Base-by-base conservation (phyloP, 1,140 invertebrate genomes). In the Notospermus geniculatus region DNA sequence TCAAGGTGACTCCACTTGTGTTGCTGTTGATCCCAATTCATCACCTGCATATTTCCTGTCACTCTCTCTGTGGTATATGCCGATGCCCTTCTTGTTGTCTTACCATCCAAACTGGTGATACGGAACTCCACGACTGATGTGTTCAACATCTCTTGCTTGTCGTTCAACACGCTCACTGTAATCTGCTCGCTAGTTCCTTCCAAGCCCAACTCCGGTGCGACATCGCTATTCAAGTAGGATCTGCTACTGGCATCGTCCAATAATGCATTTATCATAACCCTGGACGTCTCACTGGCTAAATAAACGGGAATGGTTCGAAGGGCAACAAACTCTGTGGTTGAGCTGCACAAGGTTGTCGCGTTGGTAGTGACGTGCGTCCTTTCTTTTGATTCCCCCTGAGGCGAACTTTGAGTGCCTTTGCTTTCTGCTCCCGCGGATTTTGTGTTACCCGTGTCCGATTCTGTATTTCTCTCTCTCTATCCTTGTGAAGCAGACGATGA, bases 291-390 rank as follows among this genome's bases (percentile, higher is more conserved):
- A 56, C 39, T 64, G 45, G 57, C 25, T 57, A 0, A 67, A 2
- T 1, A 67, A 56, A 67, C 65, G 29, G 65, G 62, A 7, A 63
- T 50, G 17, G 62, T 67, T 61, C 56, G 25, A 19, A 67, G 46
- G n/a, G 55, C 52, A 1, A 61, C 52, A 28, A 30, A 57, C n/a
- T n/a, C n/a, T n/a, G n/a, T n/a, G n/a, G n/a, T n/a, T n/a, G n/a
- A n/a, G n/a, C n/a, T n/a, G n/a, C n/a, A n/a, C n/a, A n/a, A n/a
- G n/a, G n/a, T n/a, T n/a, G n/a, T n/a, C n/a, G n/a, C n/a, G n/a
- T n/a, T n/a, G n/a, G n/a, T n/a, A n/a, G n/a, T n/a, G n/a, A n/a
- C n/a, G n/a, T n/a, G n/a, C n/a, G n/a, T n/a, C n/a, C n/a, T n/a
- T n/a, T n/a, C n/a, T n/a, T n/a, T n/a, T n/a, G n/a, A n/a, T n/a